Base-by-base conservation (phyloP, 92 coral and sea anemone species). In the Epizoanthus fatuus region DNA sequence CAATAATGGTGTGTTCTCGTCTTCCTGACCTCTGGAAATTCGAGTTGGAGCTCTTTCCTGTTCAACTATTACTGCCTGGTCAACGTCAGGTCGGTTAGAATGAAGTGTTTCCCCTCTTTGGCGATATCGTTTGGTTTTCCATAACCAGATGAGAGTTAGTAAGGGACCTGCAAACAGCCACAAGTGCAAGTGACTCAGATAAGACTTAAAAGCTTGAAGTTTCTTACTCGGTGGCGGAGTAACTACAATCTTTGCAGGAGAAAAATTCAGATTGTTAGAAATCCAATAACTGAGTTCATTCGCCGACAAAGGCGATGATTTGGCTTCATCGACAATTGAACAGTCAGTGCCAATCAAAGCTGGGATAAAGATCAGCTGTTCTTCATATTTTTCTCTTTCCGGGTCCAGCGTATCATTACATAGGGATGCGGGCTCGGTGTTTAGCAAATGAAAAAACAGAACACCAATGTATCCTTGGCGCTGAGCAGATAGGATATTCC, bases 301-400 rank as follows among this genome's bases (percentile, higher is more conserved):
- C 10, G 49, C 49, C 49, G 49, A 5, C 7, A 44, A 44, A 44
- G 7, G 0, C 3, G 7, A 42, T 44, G 7, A 1, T 0, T 2
- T 0, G 45, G 4, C 1, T 42, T 3, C 7, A 42, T 5, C 5
- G 45, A 42, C 45, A 42, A 42, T 42, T 42, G 45, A 44, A 44
- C 72, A 69, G 14, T 1, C 1, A 42, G 38, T n/a, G 20, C 37
- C 57, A 69, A 2, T 1, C 49, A 71, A 47, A 17, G 51, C 75
- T 7, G 75, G 75, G 51, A 71, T 71, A 17, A 71, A 71, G 38
- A 71, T 71, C 16, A 42, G 56, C 75, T 71, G 53, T 9, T 47
- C 58, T 19, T 32, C 20, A 1, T 42, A 5, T 12, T 47, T 8
- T 71, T 47, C 25, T 19, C 51, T 17, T 3, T 20, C 13, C 51